phyloP scores from a whole-genome alignment of 2,113 vertebrate species.

The Emydura subglobosa region DNA sequence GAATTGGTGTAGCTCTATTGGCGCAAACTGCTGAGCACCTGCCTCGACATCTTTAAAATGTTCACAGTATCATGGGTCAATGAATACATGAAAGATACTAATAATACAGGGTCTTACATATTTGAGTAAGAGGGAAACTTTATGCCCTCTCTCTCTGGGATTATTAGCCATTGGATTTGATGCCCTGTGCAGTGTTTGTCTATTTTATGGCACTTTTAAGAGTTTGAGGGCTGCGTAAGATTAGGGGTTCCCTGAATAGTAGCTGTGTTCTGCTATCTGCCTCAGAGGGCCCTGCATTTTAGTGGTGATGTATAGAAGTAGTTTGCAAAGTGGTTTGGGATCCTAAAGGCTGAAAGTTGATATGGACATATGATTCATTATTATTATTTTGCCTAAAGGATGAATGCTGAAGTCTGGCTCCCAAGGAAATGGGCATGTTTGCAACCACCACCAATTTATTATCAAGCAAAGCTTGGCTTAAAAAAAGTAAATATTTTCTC shows the following conservation, averaged over 20 bases:
- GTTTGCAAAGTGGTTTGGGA: neutral
- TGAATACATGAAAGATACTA: fast-evolving
- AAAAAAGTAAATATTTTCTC: conserved; percentile 65
- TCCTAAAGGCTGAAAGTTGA: neutral
- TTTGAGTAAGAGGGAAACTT: neutral
- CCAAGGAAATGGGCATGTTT: neutral
- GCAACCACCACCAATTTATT: conserved; percentile 44
- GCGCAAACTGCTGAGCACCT: neutral
- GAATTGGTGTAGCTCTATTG: neutral
- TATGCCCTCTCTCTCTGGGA: neutral
- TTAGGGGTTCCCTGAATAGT: fast-evolving
- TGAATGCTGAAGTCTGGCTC: neutral
- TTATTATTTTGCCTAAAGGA: conserved; percentile 11
- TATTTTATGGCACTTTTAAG: neutral
- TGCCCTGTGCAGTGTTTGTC: fast-evolving
- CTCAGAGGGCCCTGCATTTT: neutral
- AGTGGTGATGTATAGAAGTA: neutral
- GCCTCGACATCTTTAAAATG: neutral
- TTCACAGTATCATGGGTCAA: fast-evolving
- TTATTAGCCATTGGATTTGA: neutral
- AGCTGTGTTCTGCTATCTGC: neutral
- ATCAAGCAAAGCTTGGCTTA: conserved; percentile 27
- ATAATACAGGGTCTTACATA: fast-evolving
- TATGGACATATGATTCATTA: neutral
- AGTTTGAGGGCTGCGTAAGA: fast-evolving